Percentiles rank a stretch among this genome's conserved stretches.
Evolutionary conservation across 2,797 vertebrate species (phyloP).

Genomic region (Enteromius thamalakanensis): DNA sequence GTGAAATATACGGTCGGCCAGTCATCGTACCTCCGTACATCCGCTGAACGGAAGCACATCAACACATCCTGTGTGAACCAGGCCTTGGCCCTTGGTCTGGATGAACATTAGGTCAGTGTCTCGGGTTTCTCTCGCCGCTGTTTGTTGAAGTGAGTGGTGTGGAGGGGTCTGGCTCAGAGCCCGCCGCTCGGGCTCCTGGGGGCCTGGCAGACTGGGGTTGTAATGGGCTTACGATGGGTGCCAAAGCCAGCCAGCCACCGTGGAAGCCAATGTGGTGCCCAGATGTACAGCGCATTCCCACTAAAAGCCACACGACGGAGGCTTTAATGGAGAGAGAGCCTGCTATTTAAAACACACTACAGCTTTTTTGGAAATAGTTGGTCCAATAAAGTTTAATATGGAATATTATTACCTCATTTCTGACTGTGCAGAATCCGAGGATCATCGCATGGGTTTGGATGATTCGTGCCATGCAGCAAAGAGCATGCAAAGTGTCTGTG

Average conservation of each 20-base stretch:
- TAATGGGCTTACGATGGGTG: constrained; percentile 62
- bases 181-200: constrained; percentile 59
- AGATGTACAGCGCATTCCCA: constrained; percentile 74
- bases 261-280: constrained; percentile 70
- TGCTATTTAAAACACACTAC: constrained; percentile 71
- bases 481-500: neutral
- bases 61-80: neutral
- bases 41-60: neutral
- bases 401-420: constrained; percentile 66
- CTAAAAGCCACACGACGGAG: constrained; percentile 74
- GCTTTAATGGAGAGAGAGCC: constrained; percentile 74
- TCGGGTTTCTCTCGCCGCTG: constrained; percentile 53
- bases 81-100: constrained; percentile 41
- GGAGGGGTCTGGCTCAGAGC: constrained; percentile 59
- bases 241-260: constrained; percentile 66
- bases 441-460: constrained; percentile 29
- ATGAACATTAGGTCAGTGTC: constrained; percentile 53
- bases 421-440: constrained; percentile 50
- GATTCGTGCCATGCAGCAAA: neutral
- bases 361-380: constrained; percentile 72
- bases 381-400: constrained; percentile 74
- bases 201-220: constrained; percentile 65
- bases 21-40: neutral
- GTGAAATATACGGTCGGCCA: neutral
- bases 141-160: constrained; percentile 49